Evolutionary conservation across 2,797 vertebrate genomes (phyloP).

Genomic region (Coendou prehensilis): DNA sequence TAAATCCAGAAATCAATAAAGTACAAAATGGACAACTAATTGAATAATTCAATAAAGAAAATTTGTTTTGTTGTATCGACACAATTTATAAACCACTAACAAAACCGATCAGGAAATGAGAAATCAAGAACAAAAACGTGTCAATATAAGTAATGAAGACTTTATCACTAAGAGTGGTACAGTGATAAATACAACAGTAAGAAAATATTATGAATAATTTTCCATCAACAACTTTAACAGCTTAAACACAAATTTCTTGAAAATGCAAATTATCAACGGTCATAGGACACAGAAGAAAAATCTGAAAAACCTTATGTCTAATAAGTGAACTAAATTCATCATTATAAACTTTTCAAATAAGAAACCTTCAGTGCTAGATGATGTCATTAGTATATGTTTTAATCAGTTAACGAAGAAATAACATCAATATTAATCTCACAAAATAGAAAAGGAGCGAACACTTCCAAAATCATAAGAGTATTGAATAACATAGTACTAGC

Average conservation of each 20-base stretch:
- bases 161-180: neutral
- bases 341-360: neutral
- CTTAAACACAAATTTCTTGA: neutral
- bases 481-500: neutral
- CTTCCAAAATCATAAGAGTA: neutral
- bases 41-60: neutral
- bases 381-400: neutral
- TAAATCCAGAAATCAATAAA: neutral
- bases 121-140: neutral
- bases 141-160: neutral
- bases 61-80: neutral
- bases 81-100: neutral
- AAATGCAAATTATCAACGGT: neutral
- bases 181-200: neutral
- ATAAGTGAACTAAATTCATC: neutral
- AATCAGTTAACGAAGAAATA: conserved; percentile 6
- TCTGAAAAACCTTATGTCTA: neutral
- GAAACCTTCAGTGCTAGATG: neutral
- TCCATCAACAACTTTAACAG: neutral
- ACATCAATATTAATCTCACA: neutral
- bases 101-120: neutral
- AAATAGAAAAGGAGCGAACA: neutral
- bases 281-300: neutral
- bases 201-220: neutral
- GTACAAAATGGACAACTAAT: neutral